Evolutionary conservation across 2,888 invertebrate species (phyloP).

Genomic region (Lampropteryx suffumata): DNA sequence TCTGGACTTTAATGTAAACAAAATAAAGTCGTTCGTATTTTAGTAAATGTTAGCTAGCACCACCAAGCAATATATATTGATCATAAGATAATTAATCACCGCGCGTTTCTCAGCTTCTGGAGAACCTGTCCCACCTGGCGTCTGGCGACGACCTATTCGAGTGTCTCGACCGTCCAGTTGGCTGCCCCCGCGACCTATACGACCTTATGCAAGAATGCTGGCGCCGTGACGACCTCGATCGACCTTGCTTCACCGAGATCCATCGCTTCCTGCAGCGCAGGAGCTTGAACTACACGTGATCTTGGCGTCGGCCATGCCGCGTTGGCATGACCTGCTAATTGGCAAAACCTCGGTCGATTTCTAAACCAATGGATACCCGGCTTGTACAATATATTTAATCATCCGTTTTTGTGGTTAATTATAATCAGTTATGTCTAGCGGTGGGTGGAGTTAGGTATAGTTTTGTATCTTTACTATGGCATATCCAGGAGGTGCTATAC

Average conservation of each 20-base stretch:
- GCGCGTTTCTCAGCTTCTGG: constrained; percentile 88
- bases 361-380: too few relatives aligned
- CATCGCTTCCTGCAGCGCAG: constrained; percentile 89
- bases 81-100: too few relatives aligned
- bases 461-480: too few relatives aligned
- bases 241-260: constrained; percentile 92
- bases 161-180: constrained; percentile 79
- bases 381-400: too few relatives aligned
- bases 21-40: too few relatives aligned
- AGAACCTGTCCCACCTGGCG: constrained; percentile 89
- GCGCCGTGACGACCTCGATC: constrained; percentile 88
- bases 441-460: too few relatives aligned
- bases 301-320: constrained; percentile 24
- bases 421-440: too few relatives aligned
- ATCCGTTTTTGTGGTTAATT: too few relatives aligned
- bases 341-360: background rate
- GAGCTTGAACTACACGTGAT: constrained; percentile 31
- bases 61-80: too few relatives aligned
- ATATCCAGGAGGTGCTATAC: too few relatives aligned
- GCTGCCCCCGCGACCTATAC: constrained; percentile 90
- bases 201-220: constrained; percentile 94
- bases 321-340: constrained; percentile 4
- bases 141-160: constrained; percentile 84
- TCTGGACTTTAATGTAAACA: too few relatives aligned
- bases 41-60: too few relatives aligned